Evolutionary conservation across 1,140 invertebrate species (phyloP).

Genomic region (Camponotus floridanus): DNA sequence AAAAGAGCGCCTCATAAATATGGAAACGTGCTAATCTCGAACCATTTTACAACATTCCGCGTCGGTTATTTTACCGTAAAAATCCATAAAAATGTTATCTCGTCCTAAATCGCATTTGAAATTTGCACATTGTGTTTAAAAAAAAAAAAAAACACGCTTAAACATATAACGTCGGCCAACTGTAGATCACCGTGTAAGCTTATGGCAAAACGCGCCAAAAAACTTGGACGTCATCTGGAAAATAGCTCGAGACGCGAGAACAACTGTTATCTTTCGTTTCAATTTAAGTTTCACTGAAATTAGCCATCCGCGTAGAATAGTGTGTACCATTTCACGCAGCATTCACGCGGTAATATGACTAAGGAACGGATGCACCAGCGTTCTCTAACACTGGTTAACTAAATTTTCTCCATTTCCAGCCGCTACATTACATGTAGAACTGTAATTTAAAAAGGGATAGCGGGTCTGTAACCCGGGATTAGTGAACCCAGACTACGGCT

Average conservation of each 20-base stretch:
- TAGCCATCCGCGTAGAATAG: conserved; percentile 43
- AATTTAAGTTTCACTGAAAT: conserved; percentile 44
- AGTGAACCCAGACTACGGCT: conserved; percentile 7
- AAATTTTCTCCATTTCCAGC: conserved; percentile 31
- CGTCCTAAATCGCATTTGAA: conserved; percentile 20
- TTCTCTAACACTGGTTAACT: conserved; percentile 24
- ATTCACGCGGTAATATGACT: conserved; percentile 39
- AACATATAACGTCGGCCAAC: not conserved
- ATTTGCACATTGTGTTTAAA: conserved; percentile 13
- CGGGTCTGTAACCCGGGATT: conserved; percentile 36
- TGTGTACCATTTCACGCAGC: conserved; percentile 41
- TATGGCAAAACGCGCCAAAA: not conserved
- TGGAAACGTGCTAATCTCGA: conserved; percentile 18
- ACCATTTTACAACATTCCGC: conserved; percentile 15
- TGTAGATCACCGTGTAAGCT: not conserved
- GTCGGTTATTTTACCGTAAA: not conserved
- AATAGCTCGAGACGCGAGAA: not conserved
- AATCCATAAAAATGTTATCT: conserved; percentile 16
- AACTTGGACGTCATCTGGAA: not conserved
- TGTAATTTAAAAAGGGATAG: conserved; percentile 56
- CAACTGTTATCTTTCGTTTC: conserved; percentile 38
- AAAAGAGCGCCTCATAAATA: conserved; percentile 43
- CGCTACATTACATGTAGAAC: not conserved
- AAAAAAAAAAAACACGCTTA: not conserved
- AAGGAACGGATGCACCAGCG: conserved; percentile 31